Evolutionary conservation across 2,888 invertebrate genomes (phyloP).

Genomic region (Branchellion lobata): DNA sequence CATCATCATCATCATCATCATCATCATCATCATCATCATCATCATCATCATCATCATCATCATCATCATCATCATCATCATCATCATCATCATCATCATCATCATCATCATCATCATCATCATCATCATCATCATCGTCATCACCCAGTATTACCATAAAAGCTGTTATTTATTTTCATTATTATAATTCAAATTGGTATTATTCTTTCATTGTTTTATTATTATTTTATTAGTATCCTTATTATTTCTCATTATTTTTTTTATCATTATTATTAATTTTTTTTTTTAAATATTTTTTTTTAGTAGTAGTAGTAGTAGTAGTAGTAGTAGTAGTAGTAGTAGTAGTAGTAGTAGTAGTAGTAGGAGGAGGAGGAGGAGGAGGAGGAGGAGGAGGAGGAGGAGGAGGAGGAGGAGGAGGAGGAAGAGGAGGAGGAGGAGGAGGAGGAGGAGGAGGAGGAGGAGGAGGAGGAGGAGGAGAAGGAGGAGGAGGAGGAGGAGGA

Average conservation of each 20-base stretch:
- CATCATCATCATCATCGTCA: slow-evolving; percentile 27
- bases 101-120: slow-evolving; percentile 29
- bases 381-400: too few relatives aligned
- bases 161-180: too few relatives aligned
- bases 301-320: slow-evolving; percentile 5
- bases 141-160: too few relatives aligned
- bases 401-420: too few relatives aligned
- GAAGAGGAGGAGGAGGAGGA: neutral
- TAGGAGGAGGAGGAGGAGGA: too few relatives aligned
- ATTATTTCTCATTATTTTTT: too few relatives aligned
- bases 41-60: slow-evolving; percentile 22
- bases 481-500: neutral
- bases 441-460: slow-evolving; percentile 6
- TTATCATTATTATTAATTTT: too few relatives aligned
- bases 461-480: neutral
- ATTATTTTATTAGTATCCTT: too few relatives aligned
- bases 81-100: slow-evolving; percentile 19
- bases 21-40: slow-evolving; percentile 26
- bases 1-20: slow-evolving; percentile 21
- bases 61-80: slow-evolving; percentile 20
- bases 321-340: slow-evolving; percentile 17
- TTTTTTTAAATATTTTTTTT: too few relatives aligned
- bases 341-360: slow-evolving; percentile 4
- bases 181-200: too few relatives aligned
- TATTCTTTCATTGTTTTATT: too few relatives aligned